Conservation (phyloP, 2,113 vertebrate species). For the Hyperopisus bebe region DNA sequence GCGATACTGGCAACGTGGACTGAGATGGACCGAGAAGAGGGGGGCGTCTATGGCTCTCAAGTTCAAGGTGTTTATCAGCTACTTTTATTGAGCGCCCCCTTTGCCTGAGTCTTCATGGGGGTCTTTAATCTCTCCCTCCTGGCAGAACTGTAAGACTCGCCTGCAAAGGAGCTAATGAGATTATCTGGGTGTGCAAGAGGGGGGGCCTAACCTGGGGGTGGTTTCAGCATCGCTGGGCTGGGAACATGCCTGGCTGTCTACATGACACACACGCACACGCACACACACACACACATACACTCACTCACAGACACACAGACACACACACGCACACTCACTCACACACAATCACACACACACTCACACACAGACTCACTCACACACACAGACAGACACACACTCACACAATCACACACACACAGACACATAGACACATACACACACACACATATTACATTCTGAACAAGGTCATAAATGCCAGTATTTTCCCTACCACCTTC, state of each 20-base stretch:
- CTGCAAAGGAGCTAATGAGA: slow-evolving; percentile 8
- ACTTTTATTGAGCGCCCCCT: background rate
- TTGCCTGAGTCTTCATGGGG: background rate
- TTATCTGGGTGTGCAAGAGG: background rate
- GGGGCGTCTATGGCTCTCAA: background rate
- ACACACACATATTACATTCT: background rate
- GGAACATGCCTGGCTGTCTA: background rate
- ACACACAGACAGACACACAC: background rate
- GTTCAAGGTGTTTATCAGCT: slow-evolving; percentile 21
- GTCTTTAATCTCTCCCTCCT: background rate
- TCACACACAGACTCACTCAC: background rate
- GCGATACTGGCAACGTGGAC: background rate
- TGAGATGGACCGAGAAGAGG: background rate
- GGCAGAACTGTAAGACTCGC: too few relatives aligned
- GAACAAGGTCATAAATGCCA: background rate
- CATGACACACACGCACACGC: too few relatives aligned
- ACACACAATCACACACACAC: background rate
- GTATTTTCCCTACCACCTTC: background rate
- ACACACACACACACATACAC: background rate
- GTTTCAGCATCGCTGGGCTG: background rate
- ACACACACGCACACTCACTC: background rate
- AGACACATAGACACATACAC: background rate
- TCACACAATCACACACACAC: too few relatives aligned
- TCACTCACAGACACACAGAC: background rate
- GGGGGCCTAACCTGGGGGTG: background rate